A percentile compares a stretch with the other conserved stretches of the same genome.
Evolutionary conservation across 2,797 vertebrate species (phyloP).

Genomic region (Cyprinodon diabolis): DNA sequence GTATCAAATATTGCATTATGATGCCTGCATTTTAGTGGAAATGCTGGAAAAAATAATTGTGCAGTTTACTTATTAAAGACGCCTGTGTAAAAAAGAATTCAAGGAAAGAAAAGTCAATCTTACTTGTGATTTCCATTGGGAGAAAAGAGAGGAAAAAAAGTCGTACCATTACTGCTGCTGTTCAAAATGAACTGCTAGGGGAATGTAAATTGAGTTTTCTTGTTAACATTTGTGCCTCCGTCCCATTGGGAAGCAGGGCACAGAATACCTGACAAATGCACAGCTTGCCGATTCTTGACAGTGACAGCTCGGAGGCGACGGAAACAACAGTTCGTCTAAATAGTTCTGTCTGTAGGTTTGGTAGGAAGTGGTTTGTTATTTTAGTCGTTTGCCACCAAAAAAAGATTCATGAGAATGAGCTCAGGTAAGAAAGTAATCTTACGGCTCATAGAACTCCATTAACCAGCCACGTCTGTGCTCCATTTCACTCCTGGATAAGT

Average conservation of each 20-base stretch:
- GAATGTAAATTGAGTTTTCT: constrained; percentile 61
- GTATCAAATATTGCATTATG: neutral
- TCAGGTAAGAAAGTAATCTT: constrained; percentile 77
- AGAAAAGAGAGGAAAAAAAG: constrained; percentile 11
- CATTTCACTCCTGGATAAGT: constrained; percentile 78
- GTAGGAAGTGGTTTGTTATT: constrained; percentile 61
- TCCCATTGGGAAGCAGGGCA: constrained; percentile 35
- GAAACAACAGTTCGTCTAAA: constrained; percentile 34
- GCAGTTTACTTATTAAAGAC: neutral
- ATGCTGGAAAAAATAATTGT: constrained; percentile 12
- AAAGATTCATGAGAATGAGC: constrained; percentile 74
- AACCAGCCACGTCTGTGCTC: constrained; percentile 72
- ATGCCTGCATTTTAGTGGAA: neutral
- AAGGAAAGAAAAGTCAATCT: constrained; percentile 2
- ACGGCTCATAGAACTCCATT: constrained; percentile 80
- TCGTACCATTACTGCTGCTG: constrained; percentile 5
- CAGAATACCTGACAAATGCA: constrained; percentile 37
- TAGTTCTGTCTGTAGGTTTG: constrained; percentile 31
- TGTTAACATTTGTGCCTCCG: constrained; percentile 57
- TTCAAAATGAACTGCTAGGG: constrained; percentile 43
- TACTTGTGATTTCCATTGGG: constrained; percentile 37
- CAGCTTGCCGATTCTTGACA: constrained; percentile 21
- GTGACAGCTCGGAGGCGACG: constrained; percentile 25
- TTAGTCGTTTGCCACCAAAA: constrained; percentile 54
- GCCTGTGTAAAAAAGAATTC: neutral